Evolutionary conservation across 2,797 vertebrate genomes (phyloP).

Genomic region (Girardinus metallicus): DNA sequence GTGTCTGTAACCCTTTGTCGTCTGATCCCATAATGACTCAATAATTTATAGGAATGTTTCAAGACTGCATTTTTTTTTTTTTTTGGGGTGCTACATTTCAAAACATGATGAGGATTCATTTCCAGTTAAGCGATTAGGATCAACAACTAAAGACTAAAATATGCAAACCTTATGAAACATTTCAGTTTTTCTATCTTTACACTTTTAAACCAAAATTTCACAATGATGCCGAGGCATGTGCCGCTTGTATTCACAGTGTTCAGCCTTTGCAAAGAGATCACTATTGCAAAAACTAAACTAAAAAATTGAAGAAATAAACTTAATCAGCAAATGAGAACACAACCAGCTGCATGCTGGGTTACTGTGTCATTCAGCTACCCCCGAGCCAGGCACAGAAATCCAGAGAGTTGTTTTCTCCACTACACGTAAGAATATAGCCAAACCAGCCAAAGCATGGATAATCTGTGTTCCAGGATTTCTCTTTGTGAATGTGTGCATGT

Average conservation of each 20-base stretch:
- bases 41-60: not conserved
- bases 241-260: conserved; percentile 10
- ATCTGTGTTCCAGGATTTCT: conserved; percentile 46
- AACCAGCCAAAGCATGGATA: conserved; percentile 29
- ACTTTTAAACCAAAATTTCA: not conserved
- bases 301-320: conserved; percentile 25
- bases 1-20: not conserved
- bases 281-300: not conserved
- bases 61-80: not conserved
- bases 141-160: not conserved
- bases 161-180: not conserved
- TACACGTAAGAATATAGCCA: conserved; percentile 24
- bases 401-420: conserved; percentile 40
- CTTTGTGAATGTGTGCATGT: conserved; percentile 34
- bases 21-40: not conserved
- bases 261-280: conserved; percentile 14
- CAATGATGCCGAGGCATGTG: not conserved
- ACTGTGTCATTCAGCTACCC: conserved; percentile 25
- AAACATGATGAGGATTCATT: not conserved
- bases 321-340: conserved; percentile 40
- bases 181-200: not conserved
- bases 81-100: not conserved
- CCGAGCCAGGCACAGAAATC: conserved; percentile 56
- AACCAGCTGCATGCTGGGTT: conserved; percentile 18
- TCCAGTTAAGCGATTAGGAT: too few species aligned